phyloP scores from a whole-genome alignment of 2,113 vertebrate genomes.

The Plotosus lineatus region DNA sequence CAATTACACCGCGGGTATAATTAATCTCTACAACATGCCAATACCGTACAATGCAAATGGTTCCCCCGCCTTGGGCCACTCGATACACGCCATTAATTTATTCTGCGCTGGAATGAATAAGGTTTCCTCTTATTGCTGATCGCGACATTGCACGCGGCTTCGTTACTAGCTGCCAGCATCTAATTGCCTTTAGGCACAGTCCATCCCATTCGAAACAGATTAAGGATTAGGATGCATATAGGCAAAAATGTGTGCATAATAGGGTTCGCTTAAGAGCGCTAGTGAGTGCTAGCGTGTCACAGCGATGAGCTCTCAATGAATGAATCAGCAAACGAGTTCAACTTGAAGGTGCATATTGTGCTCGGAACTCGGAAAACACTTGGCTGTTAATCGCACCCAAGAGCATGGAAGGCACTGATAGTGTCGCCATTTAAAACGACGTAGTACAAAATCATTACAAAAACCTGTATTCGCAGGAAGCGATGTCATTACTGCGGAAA shows the following conservation, averaged over 20 bases:
- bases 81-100: conserved; percentile 72
- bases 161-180: conserved; percentile 30
- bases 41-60: conserved; percentile 68
- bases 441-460: not conserved
- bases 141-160: conserved; percentile 44
- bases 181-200: conserved; percentile 40
- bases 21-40: conserved; percentile 73
- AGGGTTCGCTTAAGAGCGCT: conserved; percentile 19
- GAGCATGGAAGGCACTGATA: conserved; percentile 32
- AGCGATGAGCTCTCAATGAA: conserved; percentile 32
- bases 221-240: conserved; percentile 39
- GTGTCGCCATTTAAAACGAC: conserved; percentile 9
- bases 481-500: not conserved
- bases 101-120: conserved; percentile 64
- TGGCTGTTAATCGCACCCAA: conserved; percentile 40
- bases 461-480: not conserved
- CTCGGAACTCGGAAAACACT: conserved; percentile 9
- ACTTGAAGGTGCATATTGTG: conserved; percentile 10
- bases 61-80: conserved; percentile 59
- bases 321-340: conserved; percentile 38
- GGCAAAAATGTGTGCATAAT: conserved; percentile 36
- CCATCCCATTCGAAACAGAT: conserved; percentile 24
- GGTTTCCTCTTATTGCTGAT: conserved; percentile 66
- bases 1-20: conserved; percentile 66
- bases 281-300: conserved; percentile 32